Percentiles rank a stretch among this genome's conserved stretches.
Evolutionary conservation across 1,140 invertebrate genomes (phyloP).

Genomic region (Meloidogyne hapla): DNA sequence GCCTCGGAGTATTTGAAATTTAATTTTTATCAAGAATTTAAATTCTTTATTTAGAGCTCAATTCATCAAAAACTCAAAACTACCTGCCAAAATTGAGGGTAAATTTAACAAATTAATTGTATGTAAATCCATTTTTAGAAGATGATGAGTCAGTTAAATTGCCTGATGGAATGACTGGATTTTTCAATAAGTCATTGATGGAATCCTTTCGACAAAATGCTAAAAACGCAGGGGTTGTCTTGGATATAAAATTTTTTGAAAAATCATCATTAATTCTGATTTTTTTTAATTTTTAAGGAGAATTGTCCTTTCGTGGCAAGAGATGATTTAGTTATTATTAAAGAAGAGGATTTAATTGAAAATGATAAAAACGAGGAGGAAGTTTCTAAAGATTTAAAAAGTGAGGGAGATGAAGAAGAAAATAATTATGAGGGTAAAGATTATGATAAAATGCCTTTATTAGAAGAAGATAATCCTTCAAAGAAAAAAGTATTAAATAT

Average conservation of each 20-base stretch:
- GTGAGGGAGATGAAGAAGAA: not conserved
- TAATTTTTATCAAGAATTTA: not conserved
- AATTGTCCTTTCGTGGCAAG: not conserved
- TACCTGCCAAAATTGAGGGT: not conserved
- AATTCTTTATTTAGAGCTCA: not conserved
- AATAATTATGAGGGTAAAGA: not conserved
- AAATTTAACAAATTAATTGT: not conserved
- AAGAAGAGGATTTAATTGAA: not conserved
- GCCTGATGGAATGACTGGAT: not conserved
- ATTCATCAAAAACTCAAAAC: not conserved
- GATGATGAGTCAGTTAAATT: constrained; percentile 11
- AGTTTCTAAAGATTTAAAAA: not conserved
- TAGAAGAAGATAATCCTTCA: not conserved
- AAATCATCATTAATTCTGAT: not conserved
- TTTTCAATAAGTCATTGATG: constrained; percentile 16
- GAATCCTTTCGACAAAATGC: constrained; percentile 8
- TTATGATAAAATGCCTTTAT: constrained; percentile 13
- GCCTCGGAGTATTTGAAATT: no score
- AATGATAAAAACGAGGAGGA: not conserved
- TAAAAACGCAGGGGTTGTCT: not conserved
- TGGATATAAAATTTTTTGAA: not conserved
- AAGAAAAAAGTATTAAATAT: not conserved
- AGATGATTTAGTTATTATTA: not conserved
- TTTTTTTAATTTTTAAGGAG: not conserved
- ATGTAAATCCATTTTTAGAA: not conserved